Evolutionary conservation across 2,888 invertebrate genomes (phyloP).

Genomic region (Nephrotoma flavescens): DNA sequence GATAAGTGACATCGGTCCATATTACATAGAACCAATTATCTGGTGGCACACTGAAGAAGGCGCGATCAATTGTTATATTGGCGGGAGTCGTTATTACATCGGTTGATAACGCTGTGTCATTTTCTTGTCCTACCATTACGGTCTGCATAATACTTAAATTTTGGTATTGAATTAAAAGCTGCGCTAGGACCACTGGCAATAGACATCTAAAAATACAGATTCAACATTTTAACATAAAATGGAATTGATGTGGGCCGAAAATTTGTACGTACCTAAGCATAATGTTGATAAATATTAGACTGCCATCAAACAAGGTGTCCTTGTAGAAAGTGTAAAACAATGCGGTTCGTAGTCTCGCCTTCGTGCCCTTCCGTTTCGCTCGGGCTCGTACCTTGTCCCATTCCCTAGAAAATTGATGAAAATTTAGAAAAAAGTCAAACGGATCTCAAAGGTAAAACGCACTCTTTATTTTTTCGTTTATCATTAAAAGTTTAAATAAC

Average conservation of each 20-base stretch:
- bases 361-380: conserved; percentile 38
- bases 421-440: background rate
- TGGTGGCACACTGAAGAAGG: background rate
- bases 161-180: conserved; percentile 25
- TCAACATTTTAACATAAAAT: background rate
- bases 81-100: background rate
- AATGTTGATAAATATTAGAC: conserved; percentile 32
- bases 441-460: no score
- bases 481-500: no score
- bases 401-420: conserved; percentile 34
- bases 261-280: background rate
- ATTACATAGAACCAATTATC: conserved; percentile 14
- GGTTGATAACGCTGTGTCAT: background rate
- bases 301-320: conserved; percentile 47
- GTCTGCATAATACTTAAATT: background rate
- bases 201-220: conserved; percentile 20
- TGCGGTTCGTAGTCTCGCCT: conserved; percentile 48
- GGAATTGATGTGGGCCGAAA: background rate
- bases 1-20: conserved; percentile 26
- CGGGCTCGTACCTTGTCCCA: conserved; percentile 48
- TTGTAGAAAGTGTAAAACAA: conserved; percentile 52
- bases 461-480: no score
- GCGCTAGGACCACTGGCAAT: conserved; percentile 29
- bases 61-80: background rate
- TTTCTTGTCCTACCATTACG: background rate